Conservation (phyloP, 30 jellyfish, hydroid and myxozoan species). For the Hydractinia echinata region DNA sequence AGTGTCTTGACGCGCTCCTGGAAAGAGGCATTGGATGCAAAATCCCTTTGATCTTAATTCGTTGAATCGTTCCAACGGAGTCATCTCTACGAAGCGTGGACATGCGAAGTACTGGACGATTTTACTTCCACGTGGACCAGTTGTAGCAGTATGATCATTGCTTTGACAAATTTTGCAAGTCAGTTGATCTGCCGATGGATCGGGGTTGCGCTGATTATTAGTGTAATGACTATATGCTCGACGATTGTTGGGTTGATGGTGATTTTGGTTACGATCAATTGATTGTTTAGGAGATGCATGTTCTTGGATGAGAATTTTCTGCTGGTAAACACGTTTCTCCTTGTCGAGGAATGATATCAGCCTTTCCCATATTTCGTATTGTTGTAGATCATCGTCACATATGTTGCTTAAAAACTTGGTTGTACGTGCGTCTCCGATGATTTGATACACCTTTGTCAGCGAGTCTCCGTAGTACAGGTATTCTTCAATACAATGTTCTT, state of each 20-base stretch:
- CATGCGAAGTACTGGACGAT: background rate
- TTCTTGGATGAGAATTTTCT: background rate
- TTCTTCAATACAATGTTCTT: background rate
- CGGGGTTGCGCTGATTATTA: background rate
- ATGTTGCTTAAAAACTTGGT: no score
- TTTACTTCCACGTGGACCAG: constrained; percentile 16
- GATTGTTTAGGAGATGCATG: background rate
- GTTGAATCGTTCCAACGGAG: constrained; percentile 1
- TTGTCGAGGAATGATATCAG: constrained; percentile 1
- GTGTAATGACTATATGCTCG: background rate
- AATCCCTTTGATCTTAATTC: constrained; percentile 1
- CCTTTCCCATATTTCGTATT: background rate
- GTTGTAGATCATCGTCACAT: no score
- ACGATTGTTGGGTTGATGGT: no score
- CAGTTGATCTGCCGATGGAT: background rate
- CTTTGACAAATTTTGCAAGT: background rate
- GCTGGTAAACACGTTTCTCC: background rate
- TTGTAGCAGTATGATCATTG: background rate
- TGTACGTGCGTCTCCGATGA: no score
- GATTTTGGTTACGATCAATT: background rate
- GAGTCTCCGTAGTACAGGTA: background rate
- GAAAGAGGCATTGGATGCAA: background rate
- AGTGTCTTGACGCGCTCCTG: background rate
- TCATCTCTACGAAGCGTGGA: background rate
- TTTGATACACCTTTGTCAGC: no score